phyloP scores from a whole-genome alignment of 2,797 vertebrate species.

The Sandelia bainsii region DNA sequence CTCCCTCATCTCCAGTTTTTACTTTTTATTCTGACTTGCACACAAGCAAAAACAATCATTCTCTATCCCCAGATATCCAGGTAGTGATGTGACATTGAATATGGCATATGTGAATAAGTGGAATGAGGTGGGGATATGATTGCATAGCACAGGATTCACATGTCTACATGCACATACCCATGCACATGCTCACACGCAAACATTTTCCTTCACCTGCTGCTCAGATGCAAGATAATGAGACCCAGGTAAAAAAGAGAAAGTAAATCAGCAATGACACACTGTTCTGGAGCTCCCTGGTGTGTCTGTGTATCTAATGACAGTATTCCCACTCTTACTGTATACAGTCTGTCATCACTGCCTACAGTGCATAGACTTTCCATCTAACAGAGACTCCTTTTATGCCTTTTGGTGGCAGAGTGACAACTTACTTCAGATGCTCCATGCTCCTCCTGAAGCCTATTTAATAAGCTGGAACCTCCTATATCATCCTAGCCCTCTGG shows the following conservation, averaged over 20 bases:
- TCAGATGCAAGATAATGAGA: slow-evolving; percentile 69
- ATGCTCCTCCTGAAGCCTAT: slow-evolving; percentile 78
- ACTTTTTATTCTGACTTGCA: slow-evolving; percentile 32
- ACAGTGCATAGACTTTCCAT: slow-evolving; percentile 66
- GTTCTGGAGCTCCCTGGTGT: slow-evolving; percentile 68
- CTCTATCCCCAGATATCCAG: slow-evolving; percentile 27
- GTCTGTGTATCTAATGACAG: slow-evolving; percentile 78
- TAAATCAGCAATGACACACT: slow-evolving; percentile 72
- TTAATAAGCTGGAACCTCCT: slow-evolving; percentile 83
- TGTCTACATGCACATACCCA: slow-evolving; percentile 7
- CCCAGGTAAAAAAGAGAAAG: slow-evolving; percentile 53
- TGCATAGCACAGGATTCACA: slow-evolving; percentile 28
- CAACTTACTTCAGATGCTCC: slow-evolving; percentile 78
- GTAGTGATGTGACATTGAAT: slow-evolving; percentile 30
- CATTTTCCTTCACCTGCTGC: slow-evolving; percentile 57
- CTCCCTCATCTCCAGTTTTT: slow-evolving; percentile 17
- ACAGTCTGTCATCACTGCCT: slow-evolving; percentile 76
- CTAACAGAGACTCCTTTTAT: slow-evolving; percentile 66
- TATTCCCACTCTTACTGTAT: slow-evolving; percentile 71
- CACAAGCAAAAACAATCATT: slow-evolving; percentile 30
- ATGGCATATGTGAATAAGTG: slow-evolving; percentile 21
- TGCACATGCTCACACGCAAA: slow-evolving; percentile 23
- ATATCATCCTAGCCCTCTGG: slow-evolving; percentile 73
- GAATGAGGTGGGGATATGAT: slow-evolving; percentile 21
- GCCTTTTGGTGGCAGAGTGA: slow-evolving; percentile 75